Evolutionary conservation across 2,113 vertebrate genomes (phyloP).

Genomic region (Oenanthe melanoleuca): DNA sequence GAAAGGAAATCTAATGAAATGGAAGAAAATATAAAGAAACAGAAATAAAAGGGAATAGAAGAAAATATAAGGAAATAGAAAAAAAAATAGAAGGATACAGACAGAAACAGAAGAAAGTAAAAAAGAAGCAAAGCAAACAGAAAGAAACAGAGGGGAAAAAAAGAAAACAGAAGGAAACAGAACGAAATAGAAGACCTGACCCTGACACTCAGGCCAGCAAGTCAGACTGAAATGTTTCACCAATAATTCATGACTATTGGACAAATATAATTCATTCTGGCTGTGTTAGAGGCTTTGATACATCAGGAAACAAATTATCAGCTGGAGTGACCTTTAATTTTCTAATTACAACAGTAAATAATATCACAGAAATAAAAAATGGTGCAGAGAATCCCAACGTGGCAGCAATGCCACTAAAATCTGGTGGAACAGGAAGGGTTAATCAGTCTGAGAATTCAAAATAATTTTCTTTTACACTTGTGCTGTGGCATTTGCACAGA

Average conservation of each 20-base stretch:
- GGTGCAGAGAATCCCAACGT: background rate
- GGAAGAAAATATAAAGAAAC: background rate
- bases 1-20: background rate
- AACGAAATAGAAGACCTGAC: background rate
- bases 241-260: background rate
- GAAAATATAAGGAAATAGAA: rapidly evolving
- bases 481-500: background rate
- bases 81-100: rapidly evolving
- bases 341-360: background rate
- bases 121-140: rapidly evolving
- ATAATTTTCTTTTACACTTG: background rate
- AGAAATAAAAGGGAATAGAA: background rate
- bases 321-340: background rate
- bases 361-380: background rate
- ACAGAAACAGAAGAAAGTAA: rapidly evolving
- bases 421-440: background rate
- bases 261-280: background rate
- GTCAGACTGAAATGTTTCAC: background rate
- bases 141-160: rapidly evolving
- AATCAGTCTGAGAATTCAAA: background rate
- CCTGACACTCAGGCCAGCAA: background rate
- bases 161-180: background rate
- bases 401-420: background rate
- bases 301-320: background rate
- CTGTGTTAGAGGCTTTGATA: background rate